A percentile compares a stretch with the other conserved stretches of the same genome.
These are phyloP conservation scores for Artibeus lituratus DNA, from an alignment of 2,797 vertebrate species.

Conservation along the genomic window DNA sequence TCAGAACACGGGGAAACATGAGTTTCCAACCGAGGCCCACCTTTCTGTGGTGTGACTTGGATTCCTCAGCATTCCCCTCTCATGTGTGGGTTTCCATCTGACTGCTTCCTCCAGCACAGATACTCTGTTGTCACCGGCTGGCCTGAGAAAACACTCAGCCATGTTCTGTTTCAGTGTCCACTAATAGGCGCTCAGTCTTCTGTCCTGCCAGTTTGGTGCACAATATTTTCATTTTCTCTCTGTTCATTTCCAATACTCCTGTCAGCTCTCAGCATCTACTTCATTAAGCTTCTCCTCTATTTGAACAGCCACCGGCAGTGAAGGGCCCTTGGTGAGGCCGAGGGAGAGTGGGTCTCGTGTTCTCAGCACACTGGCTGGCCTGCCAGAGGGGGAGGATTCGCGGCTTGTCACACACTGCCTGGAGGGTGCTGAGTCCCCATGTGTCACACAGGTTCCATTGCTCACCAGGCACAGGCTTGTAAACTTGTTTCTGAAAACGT, in stretches of 20 bases:
- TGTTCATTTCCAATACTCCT: constrained; percentile 72
- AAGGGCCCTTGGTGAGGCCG: constrained; percentile 60
- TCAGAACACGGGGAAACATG: background rate
- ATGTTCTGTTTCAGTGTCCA: constrained; percentile 67
- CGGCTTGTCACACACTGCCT: background rate
- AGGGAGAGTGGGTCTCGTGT: constrained; percentile 40
- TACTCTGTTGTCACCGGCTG: constrained; percentile 78
- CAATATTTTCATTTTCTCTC: constrained; percentile 70
- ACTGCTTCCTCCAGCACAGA: constrained; percentile 49
- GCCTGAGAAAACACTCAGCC: constrained; percentile 68
- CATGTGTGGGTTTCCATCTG: constrained; percentile 45
- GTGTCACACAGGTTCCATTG: background rate
- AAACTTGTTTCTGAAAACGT: constrained; percentile 52
- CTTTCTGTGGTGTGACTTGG: background rate
- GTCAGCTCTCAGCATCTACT: constrained; percentile 73
- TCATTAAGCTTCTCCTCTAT: constrained; percentile 76
- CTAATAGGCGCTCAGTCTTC: constrained; percentile 68
- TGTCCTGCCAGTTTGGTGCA: constrained; percentile 77
- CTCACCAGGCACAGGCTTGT: constrained; percentile 22
- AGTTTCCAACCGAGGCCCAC: background rate
- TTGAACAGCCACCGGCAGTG: constrained; percentile 66
- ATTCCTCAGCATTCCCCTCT: constrained; percentile 31
- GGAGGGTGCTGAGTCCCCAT: background rate
- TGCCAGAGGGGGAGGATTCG: constrained; percentile 47
- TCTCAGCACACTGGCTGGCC: background rate